These are phyloP conservation scores for Polydrusus pterygomalis DNA, from an alignment of 2,888 invertebrate species.

Conservation along the genomic window DNA sequence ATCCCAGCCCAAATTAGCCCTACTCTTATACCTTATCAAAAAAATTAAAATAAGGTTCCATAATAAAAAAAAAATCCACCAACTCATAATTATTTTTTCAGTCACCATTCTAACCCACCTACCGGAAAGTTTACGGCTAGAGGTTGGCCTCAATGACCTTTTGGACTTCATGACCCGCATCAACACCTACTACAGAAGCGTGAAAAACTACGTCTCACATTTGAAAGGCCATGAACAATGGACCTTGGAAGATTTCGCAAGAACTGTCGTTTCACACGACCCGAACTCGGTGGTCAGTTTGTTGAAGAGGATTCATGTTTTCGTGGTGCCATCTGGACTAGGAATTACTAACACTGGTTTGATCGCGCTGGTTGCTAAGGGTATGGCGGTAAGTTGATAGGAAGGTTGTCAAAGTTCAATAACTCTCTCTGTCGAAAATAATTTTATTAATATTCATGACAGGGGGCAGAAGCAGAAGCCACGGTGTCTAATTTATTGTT, in stretches of 20 bases:
- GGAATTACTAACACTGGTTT: slow-evolving; percentile 67
- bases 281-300: slow-evolving; percentile 79
- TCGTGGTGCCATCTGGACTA: slow-evolving; percentile 75
- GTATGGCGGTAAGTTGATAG: slow-evolving; percentile 62
- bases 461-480: no score
- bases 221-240: slow-evolving; percentile 74
- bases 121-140: slow-evolving; percentile 74
- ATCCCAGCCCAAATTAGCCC: no score
- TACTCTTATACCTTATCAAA: no score
- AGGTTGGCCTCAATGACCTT: slow-evolving; percentile 78
- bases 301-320: slow-evolving; percentile 79
- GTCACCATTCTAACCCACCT: slow-evolving; percentile 65
- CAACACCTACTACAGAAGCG: slow-evolving; percentile 76
- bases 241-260: slow-evolving; percentile 83
- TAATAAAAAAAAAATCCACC: no score
- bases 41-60: no score
- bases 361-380: slow-evolving; percentile 60
- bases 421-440: not conserved
- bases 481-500: no score
- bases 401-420: slow-evolving; percentile 1
- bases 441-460: no score
- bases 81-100: slow-evolving; percentile 24
- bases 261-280: slow-evolving; percentile 81
- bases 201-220: slow-evolving; percentile 75
- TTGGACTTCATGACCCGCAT: slow-evolving; percentile 77